Percentiles rank a stretch among this genome's conserved stretches.
phyloP scores from a whole-genome alignment of 2,113 vertebrate species.

The Gadus chalcogrammus region DNA sequence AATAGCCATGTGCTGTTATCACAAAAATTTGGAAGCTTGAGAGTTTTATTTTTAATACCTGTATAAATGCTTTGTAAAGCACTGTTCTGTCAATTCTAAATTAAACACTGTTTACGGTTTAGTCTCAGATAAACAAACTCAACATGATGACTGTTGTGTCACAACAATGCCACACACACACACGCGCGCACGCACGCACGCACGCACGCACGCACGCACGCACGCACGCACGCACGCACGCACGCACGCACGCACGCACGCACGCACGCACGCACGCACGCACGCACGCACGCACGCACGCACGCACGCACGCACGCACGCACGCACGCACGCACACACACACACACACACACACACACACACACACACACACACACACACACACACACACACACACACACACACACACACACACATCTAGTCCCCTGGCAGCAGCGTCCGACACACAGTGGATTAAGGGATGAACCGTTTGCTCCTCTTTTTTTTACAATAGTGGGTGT shows the following conservation, averaged over 20 bases:
- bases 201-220: not conserved
- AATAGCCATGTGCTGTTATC: too few relatives aligned
- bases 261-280: not conserved
- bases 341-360: not conserved
- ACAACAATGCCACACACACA: not conserved
- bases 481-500: conserved; percentile 22
- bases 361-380: not conserved
- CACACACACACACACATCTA: not conserved
- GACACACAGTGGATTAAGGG: conserved; percentile 22
- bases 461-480: conserved; percentile 17
- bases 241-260: not conserved
- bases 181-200: not conserved
- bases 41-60: too few relatives aligned
- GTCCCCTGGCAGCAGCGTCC: too few relatives aligned
- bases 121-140: not conserved
- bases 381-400: not conserved
- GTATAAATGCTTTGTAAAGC: too few relatives aligned
- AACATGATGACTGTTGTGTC: not conserved
- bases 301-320: not conserved
- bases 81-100: too few relatives aligned
- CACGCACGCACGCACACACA: not conserved
- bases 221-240: not conserved
- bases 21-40: too few relatives aligned
- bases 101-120: not conserved
- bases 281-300: not conserved